These are phyloP conservation scores for Ophioninae sp. DNA, from an alignment of 2,888 invertebrate genomes.

Conservation along the genomic window DNA sequence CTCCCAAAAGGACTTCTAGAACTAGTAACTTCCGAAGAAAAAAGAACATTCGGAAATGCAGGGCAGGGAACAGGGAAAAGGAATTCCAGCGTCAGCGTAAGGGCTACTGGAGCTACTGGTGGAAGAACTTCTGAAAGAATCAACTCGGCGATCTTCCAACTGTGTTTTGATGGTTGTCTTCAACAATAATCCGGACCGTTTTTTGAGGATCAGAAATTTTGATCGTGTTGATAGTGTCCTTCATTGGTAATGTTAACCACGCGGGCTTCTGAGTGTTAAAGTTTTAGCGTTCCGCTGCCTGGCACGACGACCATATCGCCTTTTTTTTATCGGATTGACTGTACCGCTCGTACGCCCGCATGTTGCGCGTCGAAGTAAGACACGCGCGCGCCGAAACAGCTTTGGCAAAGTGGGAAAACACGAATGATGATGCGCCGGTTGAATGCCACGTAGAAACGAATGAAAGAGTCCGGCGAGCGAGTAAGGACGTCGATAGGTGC, in stretches of 20 bases:
- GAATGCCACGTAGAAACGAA: conserved; percentile 4
- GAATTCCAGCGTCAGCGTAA: no score
- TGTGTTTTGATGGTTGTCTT: not conserved
- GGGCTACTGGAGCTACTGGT: no score
- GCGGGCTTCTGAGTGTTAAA: not conserved
- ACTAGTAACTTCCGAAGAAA: no score
- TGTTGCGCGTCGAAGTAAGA: conserved; percentile 61
- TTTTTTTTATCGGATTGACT: conserved; percentile 66
- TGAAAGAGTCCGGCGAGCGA: conserved; percentile 33
- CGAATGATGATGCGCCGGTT: conserved; percentile 42
- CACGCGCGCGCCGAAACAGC: conserved; percentile 47
- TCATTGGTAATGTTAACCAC: not conserved
- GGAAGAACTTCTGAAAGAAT: no score
- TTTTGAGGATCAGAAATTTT: conserved; percentile 73
- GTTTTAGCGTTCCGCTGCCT: not conserved
- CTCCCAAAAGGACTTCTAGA: no score
- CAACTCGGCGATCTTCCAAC: no score
- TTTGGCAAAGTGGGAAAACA: conserved; percentile 46
- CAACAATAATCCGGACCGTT: not conserved
- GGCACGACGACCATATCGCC: conserved; percentile 2
- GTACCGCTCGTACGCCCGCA: conserved; percentile 68
- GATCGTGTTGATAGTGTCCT: conserved; percentile 67
- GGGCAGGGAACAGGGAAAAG: no score
- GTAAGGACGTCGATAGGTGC: conserved; percentile 33
- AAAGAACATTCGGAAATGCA: no score